Evolutionary conservation across 2,797 vertebrate species (phyloP).

Genomic region (Carcharodon carcharias): DNA sequence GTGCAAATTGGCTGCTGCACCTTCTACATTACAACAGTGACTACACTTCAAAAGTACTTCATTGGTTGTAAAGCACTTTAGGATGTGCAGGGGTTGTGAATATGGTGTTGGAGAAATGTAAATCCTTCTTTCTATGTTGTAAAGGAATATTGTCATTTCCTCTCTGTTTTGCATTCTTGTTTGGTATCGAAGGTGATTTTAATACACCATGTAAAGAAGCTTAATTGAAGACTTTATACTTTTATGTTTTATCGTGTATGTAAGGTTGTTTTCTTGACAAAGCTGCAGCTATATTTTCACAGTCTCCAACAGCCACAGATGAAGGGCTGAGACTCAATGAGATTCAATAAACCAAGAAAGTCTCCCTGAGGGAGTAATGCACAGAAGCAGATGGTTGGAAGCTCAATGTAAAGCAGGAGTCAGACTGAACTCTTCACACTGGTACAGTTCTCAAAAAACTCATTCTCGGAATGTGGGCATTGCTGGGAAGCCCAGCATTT

Average conservation of each 20-base stretch:
- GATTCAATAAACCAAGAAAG: background rate
- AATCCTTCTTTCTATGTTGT: background rate
- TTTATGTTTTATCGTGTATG: background rate
- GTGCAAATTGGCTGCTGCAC: background rate
- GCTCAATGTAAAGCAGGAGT: background rate
- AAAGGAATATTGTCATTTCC: background rate
- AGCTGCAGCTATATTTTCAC: background rate
- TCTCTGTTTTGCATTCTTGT: background rate
- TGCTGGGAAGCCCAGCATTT: background rate
- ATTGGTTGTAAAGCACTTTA: background rate
- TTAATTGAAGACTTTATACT: background rate
- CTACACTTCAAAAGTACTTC: background rate
- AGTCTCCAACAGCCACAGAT: background rate
- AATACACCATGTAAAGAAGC: background rate
- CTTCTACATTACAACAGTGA: background rate
- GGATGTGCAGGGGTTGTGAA: background rate
- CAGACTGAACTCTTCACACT: background rate
- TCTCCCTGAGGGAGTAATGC: background rate
- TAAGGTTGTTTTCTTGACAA: background rate
- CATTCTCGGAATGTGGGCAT: background rate
- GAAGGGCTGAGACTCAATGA: background rate
- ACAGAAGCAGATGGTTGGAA: background rate
- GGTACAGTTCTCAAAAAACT: background rate
- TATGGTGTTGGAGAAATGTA: background rate
- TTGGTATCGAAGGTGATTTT: background rate